Evolutionary conservation across 2,888 invertebrate genomes (phyloP).

Genomic region (Exocentrus adspersus): DNA sequence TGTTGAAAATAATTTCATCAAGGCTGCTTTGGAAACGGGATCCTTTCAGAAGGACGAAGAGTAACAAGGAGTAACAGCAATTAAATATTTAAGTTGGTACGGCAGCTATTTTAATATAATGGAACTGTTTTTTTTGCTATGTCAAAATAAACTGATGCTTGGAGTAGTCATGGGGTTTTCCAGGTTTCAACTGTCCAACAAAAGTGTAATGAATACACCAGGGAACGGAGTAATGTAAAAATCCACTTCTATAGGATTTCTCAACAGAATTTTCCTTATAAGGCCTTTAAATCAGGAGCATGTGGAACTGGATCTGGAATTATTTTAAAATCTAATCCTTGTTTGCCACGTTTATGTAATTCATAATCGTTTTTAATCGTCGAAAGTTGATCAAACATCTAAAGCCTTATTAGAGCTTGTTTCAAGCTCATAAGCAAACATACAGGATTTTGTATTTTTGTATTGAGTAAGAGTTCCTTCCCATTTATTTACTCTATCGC

Average conservation of each 20-base stretch:
- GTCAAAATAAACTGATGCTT: not conserved
- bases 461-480: no score
- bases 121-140: not conserved
- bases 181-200: not conserved
- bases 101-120: not conserved
- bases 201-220: not conserved
- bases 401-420: no score
- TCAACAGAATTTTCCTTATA: not conserved
- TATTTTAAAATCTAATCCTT: no score
- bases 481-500: no score
- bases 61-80: not conserved
- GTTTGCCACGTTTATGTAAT: no score
- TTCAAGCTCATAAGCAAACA: no score
- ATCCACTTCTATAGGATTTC: not conserved
- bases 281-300: not conserved
- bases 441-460: no score
- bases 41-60: not conserved
- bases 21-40: not conserved
- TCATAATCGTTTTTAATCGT: no score
- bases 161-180: no score
- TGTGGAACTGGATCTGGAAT: not conserved
- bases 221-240: not conserved
- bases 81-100: not conserved
- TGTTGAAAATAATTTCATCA: not conserved
- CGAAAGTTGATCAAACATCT: no score